Evolutionary conservation across 2,888 invertebrate species (phyloP).

Genomic region (Griposia aprilina): DNA sequence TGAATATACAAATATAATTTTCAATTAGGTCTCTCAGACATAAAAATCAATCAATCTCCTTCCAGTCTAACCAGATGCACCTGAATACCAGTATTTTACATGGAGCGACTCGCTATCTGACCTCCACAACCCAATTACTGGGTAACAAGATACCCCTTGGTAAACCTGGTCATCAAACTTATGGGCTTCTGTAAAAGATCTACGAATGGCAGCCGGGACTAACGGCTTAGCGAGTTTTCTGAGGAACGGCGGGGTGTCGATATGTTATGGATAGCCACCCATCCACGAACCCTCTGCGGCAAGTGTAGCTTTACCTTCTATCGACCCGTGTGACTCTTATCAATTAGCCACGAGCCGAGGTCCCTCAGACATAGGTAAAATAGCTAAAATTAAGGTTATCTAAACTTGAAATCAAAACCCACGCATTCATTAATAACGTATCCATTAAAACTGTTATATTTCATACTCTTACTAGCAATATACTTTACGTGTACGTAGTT

Average conservation of each 20-base stretch:
- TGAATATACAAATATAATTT: not conserved
- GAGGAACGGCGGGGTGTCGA: too few relatives aligned
- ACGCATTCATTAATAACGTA: not conserved
- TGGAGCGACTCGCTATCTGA: not conserved
- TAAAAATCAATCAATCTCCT: not conserved
- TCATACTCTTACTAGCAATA: not conserved
- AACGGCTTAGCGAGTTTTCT: not conserved
- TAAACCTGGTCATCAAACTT: not conserved
- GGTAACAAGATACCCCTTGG: not conserved
- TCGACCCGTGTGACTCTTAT: not conserved
- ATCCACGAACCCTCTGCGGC: not conserved
- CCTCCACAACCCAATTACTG: not conserved
- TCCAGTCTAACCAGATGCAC: not conserved
- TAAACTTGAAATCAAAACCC: not conserved
- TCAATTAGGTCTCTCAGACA: not conserved
- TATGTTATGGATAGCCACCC: too few relatives aligned
- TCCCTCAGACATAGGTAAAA: not conserved
- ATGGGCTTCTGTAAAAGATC: not conserved
- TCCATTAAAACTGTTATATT: not conserved
- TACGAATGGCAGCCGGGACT: not conserved
- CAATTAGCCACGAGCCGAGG: not conserved
- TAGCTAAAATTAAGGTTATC: not conserved
- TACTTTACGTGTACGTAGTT: slow-evolving; percentile 10
- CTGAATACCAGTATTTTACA: not conserved
- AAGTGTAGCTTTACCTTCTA: not conserved